Base-by-base conservation (phyloP, 2,888 invertebrate genomes). In the Scaptomyza tumidula region DNA sequence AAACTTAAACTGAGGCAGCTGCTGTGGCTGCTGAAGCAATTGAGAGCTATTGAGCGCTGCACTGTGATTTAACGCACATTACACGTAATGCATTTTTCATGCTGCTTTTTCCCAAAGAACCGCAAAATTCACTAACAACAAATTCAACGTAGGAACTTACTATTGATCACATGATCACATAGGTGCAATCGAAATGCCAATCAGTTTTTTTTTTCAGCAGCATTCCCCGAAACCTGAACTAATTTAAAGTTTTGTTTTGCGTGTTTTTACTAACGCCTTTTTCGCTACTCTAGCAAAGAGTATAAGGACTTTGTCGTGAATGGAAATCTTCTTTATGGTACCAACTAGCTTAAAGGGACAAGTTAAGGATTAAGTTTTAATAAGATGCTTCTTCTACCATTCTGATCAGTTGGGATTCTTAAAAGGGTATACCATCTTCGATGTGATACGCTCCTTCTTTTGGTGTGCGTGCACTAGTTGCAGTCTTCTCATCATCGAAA, bases 31-130 rank as follows among this genome's bases (percentile, higher is more conserved):
- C 57, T 50, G 71, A 14, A 16, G 46, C 41, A 50, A 44, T 61
- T 44, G 44, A 24, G 24, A 44, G 13, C 44, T 44, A 19, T 44
- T 44, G 19, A 19, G 13, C 10, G 54, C 45, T 46, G 60, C 76
- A 67, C 67, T 78, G 76, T 81, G 83, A 74, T 72, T 83, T 78
- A 81, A 87, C 82, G 85, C 79, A 74, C 67, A 86, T 81, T 87
- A 86, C 64, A 70, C 74, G 62, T 74, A 85, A 88, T 88, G 80
- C 80, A 73, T 78, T 83, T 86, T 78, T 67, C 67, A 86, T 74
- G 71, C 88, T 66, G 86, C 72, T 68, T 74, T 67, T n/a, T 37
- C 37, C 61, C 50, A 48, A 72, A 81, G 78, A 81, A 85, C 83
- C 83, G 83, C 88, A 87, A 71, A 67, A 67, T 74, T 88, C 86